Evolutionary conservation across 2,113 vertebrate species (phyloP).

Genomic region (Benitochromis conjunctus): DNA sequence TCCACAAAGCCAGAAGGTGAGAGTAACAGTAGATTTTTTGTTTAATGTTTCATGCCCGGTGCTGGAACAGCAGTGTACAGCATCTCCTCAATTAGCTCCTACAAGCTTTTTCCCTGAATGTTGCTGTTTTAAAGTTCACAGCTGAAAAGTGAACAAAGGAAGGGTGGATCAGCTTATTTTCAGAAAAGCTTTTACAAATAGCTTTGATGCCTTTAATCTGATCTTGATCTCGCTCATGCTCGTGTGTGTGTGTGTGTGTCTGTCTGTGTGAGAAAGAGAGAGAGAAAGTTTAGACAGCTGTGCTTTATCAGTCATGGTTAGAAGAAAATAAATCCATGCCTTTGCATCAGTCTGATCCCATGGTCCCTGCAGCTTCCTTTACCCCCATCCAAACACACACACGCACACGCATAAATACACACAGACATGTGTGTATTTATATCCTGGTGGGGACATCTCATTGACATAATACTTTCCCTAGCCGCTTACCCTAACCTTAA

Average conservation of each 20-base stretch:
- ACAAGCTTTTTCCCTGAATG: not conserved
- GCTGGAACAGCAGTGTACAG: not conserved
- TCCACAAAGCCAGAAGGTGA: not conserved
- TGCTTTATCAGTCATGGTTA: conserved; percentile 64
- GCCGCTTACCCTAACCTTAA: not conserved
- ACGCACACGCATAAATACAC: not conserved
- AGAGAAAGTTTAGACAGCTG: conserved; percentile 66
- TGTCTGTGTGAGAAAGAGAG: not conserved
- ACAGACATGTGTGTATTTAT: no score
- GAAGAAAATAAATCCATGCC: conserved; percentile 59
- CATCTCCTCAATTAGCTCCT: not conserved
- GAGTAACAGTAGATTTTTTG: not conserved
- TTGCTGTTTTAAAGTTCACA: not conserved
- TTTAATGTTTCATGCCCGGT: not conserved
- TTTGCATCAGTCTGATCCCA: conserved; percentile 54
- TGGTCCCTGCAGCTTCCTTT: conserved; percentile 32
- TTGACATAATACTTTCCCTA: no score
- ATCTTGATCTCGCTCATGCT: not conserved
- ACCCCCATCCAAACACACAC: not conserved
- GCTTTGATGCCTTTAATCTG: not conserved
- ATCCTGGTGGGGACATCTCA: not conserved
- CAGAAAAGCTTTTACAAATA: not conserved
- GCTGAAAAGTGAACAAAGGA: not conserved
- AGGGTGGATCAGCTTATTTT: not conserved
- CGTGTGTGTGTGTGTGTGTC: not conserved